These are phyloP conservation scores for Agrilus cyanescens DNA, from an alignment of 2,888 invertebrate species.

Conservation along the genomic window DNA sequence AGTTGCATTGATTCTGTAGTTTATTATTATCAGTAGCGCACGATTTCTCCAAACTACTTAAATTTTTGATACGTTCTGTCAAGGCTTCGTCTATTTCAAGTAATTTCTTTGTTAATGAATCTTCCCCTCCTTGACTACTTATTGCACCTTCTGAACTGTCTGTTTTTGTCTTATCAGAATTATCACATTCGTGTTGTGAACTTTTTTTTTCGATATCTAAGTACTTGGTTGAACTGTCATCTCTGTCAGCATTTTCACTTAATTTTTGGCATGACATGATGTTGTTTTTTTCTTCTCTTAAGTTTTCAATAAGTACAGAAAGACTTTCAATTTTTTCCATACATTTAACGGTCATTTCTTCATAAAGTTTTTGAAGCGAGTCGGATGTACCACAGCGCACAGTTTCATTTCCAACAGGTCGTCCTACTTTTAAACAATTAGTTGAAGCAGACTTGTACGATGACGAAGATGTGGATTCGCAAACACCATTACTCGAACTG, in stretches of 20 bases:
- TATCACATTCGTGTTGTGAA: neutral
- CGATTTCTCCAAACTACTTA: neutral
- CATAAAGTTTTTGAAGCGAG: conserved; percentile 28
- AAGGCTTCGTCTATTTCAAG: conserved; percentile 6
- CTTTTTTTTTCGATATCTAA: conserved; percentile 20
- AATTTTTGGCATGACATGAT: conserved; percentile 33
- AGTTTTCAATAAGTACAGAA: conserved; percentile 42
- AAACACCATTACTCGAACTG: too few species aligned
- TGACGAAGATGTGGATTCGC: too few species aligned
- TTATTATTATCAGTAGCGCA: too few species aligned
- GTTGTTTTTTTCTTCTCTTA: conserved; percentile 44
- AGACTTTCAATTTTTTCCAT: conserved; percentile 44
- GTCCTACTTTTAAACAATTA: too few species aligned
- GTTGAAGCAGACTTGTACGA: too few species aligned
- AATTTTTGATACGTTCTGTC: conserved; percentile 5
- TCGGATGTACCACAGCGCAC: neutral
- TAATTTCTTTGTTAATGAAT: too few species aligned
- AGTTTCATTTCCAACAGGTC: too few species aligned
- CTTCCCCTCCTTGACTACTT: too few species aligned
- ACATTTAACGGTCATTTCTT: conserved; percentile 42
- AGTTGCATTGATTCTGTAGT: too few species aligned
- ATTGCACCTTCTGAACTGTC: neutral
- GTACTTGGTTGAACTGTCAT: conserved; percentile 27
- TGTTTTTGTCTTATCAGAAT: neutral
- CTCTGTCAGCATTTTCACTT: conserved; percentile 29